Percentiles rank a stretch among this genome's conserved stretches.
phyloP scores from a whole-genome alignment of 37 sponge, comb jelly and placozoan genomes.

The Chondrilla cf. caribensis region DNA sequence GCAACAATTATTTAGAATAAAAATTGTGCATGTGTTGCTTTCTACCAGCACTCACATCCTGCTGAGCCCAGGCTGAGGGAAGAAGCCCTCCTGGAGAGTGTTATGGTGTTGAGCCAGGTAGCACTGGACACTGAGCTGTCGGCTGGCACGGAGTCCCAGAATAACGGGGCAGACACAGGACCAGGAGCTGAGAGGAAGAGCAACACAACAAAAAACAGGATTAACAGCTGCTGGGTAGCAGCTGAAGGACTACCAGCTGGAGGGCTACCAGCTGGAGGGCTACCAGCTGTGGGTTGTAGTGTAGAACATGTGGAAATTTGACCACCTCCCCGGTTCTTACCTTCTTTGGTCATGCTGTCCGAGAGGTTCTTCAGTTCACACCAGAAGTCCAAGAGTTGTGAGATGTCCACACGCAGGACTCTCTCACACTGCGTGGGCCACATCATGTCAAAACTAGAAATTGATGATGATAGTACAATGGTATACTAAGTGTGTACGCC shows the following conservation, averaged over 20 bases:
- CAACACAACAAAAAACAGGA: not conserved
- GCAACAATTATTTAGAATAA: too few relatives aligned
- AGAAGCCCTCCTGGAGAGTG: not conserved
- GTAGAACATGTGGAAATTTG: too few relatives aligned
- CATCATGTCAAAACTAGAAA: conserved; percentile 19
- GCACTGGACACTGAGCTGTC: not conserved
- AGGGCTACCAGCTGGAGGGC: too few relatives aligned
- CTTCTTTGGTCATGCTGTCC: not conserved
- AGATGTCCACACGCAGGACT: not conserved
- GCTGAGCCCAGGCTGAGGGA: not conserved
- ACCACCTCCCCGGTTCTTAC: too few relatives aligned
- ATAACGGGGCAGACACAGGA: conserved; percentile 4
- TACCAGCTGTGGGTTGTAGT: too few relatives aligned
- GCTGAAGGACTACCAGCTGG: not conserved
- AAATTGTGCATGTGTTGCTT: too few relatives aligned
- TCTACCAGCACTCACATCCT: not conserved
- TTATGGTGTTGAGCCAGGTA: conserved; percentile 2
- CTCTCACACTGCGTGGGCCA: conserved; percentile 8
- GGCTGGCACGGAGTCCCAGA: conserved; percentile 4
- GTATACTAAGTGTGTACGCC: too few relatives aligned
- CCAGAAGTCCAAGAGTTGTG: not conserved
- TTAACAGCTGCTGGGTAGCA: not conserved
- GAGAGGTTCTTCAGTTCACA: not conserved
- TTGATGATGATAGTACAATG: too few relatives aligned
- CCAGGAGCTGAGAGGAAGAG: not conserved